Base-by-base conservation (phyloP, 2,113 vertebrate species). In the Osmerus eperlanus region DNA sequence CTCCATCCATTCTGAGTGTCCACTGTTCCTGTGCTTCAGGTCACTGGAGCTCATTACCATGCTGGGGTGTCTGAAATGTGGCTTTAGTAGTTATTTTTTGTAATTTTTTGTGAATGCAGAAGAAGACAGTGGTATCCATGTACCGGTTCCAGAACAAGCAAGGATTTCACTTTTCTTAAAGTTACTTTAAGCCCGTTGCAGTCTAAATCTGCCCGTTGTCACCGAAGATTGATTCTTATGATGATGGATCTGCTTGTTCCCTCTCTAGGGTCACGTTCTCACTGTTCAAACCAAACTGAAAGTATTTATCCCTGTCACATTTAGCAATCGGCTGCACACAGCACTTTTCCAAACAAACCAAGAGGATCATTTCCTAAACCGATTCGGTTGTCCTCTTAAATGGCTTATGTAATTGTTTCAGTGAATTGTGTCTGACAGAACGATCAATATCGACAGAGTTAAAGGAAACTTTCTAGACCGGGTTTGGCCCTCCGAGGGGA, bases 391-490 rank as follows among this genome's bases (percentile, higher is more conserved):
- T 52, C 6, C 64, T 29, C 59, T 19, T 28, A 11, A 68, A 25
- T 16, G 14, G 21, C 25, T 11, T 51, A 12, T 60, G 28, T 23
- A 19, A 64, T 65, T 67, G 55, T 70, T 52, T 5, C 14, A 12
- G 62, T 41, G 21, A 47, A 47, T 47, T 47, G 41, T 32, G 64
- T 41, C 41, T 68, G 23, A 58, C 25, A 8, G 56, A 59, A 32
- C 70, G 62, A 61, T 73, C 52, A 60, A 78, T 69, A 36, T 0
- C 15, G 7, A 53, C 58, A 51, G 58, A 64, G 56, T 68, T 65
- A 65, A 29, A 13, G 52, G n/a, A 59, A 23, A 23, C 11, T 60
- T 60, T 56, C 23, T 19, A 16, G 52, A 23, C 18, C 11, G 25
- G 56, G 19, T 65, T 21, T 19, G 9, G 11, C 18, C 11, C 9